phyloP scores from a whole-genome alignment of 2,113 vertebrate genomes.

The Thymallus thymallus region DNA sequence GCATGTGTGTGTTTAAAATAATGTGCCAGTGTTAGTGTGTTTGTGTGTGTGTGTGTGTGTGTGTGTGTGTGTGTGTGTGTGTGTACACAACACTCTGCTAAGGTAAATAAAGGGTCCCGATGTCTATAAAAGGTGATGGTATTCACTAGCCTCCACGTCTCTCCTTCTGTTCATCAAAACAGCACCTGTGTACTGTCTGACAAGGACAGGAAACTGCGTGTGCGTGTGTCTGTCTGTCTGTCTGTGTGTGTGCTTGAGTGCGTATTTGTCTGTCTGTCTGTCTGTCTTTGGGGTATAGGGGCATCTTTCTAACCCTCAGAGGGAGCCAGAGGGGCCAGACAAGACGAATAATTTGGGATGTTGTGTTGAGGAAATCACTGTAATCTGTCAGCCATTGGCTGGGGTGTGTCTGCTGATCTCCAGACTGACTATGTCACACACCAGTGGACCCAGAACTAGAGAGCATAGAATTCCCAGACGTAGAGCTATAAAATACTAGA shows the following conservation, averaged over 20 bases:
- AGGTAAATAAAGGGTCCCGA: slow-evolving; percentile 43
- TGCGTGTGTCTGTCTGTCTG: not conserved
- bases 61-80: slow-evolving; percentile 6
- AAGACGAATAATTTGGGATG: not conserved
- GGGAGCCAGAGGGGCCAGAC: too few species aligned
- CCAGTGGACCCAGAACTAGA: slow-evolving; percentile 23
- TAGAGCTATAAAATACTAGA: not conserved
- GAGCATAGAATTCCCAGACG: not conserved
- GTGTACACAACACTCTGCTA: slow-evolving; percentile 37
- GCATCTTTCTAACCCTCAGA: too few species aligned
- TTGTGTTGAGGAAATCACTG: slow-evolving; percentile 27
- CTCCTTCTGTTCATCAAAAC: slow-evolving; percentile 32
- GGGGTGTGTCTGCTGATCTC: slow-evolving; percentile 52
- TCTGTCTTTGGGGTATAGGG: too few species aligned
- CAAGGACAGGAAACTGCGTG: slow-evolving; percentile 30
- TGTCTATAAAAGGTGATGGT: slow-evolving; percentile 76
- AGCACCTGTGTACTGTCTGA: slow-evolving; percentile 55
- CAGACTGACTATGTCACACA: slow-evolving; percentile 33
- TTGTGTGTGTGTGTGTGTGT: not conserved
- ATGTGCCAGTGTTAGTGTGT: too few species aligned
- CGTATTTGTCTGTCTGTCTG: too few species aligned
- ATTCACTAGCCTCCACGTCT: slow-evolving; percentile 56
- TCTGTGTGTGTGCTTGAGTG: not conserved
- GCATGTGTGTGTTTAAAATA: not conserved
- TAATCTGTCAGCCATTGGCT: slow-evolving; percentile 43